Percentiles rank a stretch among this genome's conserved stretches.
Evolutionary conservation across 1,140 invertebrate genomes (phyloP).

Genomic region (Cepaea nemoralis): DNA sequence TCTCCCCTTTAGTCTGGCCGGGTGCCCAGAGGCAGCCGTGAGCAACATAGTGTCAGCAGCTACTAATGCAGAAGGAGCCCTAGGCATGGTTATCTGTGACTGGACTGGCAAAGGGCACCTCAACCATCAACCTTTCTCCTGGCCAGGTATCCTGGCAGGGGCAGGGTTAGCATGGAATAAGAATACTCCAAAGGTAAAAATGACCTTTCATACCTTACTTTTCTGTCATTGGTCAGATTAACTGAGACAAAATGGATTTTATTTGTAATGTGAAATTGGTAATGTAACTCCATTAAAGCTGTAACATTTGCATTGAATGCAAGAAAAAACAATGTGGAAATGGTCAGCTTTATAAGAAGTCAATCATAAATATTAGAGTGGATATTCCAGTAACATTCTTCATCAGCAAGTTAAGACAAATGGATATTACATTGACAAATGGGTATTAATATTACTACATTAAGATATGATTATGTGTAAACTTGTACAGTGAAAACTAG

Average conservation of each 20-base stretch:
- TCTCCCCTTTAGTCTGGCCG: conserved; percentile 74
- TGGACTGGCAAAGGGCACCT: conserved; percentile 80
- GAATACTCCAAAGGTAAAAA: conserved; percentile 29
- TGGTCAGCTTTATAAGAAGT: no score
- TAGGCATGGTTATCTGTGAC: conserved; percentile 78
- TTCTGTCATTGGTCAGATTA: background rate
- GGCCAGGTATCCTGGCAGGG: conserved; percentile 79
- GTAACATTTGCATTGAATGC: no score
- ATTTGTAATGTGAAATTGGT: background rate
- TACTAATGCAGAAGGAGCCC: conserved; percentile 74
- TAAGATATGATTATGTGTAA: no score
- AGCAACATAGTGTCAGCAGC: conserved; percentile 77
- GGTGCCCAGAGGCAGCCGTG: conserved; percentile 79
- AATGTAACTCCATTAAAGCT: no score
- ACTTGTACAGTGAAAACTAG: no score
- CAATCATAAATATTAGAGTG: no score
- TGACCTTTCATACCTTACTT: no score
- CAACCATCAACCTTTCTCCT: conserved; percentile 78
- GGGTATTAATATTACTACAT: no score
- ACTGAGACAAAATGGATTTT: background rate
- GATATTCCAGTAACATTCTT: no score
- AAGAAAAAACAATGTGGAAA: no score
- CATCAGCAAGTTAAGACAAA: no score
- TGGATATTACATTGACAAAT: no score
- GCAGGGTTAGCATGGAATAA: conserved; percentile 79